These are phyloP conservation scores for Cinara cedri DNA, from an alignment of 2,888 invertebrate species.

Conservation along the genomic window DNA sequence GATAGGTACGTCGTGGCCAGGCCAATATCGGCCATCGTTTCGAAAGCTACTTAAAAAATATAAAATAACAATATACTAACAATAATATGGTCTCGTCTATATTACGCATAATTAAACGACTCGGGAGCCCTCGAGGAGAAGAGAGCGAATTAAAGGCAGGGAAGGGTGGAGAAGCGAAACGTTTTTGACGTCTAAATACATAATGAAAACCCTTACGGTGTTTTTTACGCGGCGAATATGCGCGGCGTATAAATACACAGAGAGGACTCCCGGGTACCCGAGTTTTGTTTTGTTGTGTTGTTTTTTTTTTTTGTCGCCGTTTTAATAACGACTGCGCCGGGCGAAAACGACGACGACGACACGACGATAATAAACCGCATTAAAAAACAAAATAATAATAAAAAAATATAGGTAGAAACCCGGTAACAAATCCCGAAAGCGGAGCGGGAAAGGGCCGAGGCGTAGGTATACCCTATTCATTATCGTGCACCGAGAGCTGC, in stretches of 20 bases:
- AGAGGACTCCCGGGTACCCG: background rate
- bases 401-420: no score
- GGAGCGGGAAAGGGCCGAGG: background rate
- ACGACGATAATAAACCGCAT: slow-evolving; percentile 47
- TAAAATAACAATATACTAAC: no score
- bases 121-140: no score
- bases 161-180: background rate
- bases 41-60: no score
- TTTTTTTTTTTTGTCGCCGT: background rate
- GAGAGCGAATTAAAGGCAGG: no score
- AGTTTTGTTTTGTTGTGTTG: background rate
- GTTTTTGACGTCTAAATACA: background rate
- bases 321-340: slow-evolving; percentile 27
- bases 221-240: slow-evolving; percentile 7
- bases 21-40: no score
- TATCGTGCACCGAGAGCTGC: slow-evolving; percentile 19
- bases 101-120: no score
- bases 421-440: slow-evolving; percentile 21
- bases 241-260: background rate
- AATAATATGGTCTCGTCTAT: no score
- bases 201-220: slow-evolving; percentile 10
- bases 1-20: no score
- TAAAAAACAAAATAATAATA: no score
- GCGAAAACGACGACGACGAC: slow-evolving; percentile 4
- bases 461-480: slow-evolving; percentile 42